Evolutionary conservation across 2,797 vertebrate species (phyloP).

Genomic region (Sebastes vulpes): DNA sequence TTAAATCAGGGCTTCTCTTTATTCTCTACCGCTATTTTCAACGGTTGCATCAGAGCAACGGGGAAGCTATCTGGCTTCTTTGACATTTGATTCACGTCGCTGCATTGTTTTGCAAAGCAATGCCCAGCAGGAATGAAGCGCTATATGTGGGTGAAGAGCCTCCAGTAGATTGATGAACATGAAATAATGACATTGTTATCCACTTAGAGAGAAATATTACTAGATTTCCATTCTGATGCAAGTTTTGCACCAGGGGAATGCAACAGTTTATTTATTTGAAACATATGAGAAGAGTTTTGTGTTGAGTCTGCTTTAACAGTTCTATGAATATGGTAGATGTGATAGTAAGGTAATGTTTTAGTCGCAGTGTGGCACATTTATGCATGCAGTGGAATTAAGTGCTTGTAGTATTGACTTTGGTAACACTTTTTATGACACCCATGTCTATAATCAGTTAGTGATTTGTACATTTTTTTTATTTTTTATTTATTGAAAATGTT

Average conservation of each 20-base stretch:
- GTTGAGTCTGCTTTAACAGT: neutral
- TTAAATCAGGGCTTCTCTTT: neutral
- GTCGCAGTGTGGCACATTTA: too few species aligned
- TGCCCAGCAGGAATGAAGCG: neutral
- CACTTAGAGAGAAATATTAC: neutral
- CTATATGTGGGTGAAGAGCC: neutral
- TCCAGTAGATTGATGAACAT: neutral
- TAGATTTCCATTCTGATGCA: slow-evolving; percentile 37
- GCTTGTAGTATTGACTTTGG: neutral
- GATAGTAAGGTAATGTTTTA: neutral
- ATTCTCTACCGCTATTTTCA: neutral
- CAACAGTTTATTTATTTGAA: neutral
- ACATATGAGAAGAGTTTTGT: neutral
- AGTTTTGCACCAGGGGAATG: slow-evolving; percentile 12
- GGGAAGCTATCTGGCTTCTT: too few species aligned
- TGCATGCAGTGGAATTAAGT: neutral
- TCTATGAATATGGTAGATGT: neutral
- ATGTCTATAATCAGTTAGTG: neutral
- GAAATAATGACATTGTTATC: neutral
- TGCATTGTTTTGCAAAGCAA: neutral
- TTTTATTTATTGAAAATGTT: neutral
- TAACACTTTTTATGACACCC: neutral
- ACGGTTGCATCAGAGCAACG: neutral
- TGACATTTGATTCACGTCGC: neutral
- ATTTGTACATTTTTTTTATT: neutral